These are phyloP conservation scores for Ophion costatus DNA, from an alignment of 2,888 invertebrate genomes.

Conservation along the genomic window DNA sequence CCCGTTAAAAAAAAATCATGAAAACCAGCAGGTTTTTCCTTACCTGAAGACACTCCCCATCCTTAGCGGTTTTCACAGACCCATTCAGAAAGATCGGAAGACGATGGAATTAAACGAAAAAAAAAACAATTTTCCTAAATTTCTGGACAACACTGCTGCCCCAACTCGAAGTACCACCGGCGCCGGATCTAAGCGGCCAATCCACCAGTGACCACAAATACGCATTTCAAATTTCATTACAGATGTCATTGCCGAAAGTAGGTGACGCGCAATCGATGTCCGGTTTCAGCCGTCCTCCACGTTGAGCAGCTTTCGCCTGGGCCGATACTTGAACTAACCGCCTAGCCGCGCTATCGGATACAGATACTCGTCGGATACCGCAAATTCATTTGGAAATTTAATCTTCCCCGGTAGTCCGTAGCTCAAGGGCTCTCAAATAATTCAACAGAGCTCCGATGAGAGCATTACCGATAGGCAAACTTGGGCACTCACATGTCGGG, in stretches of 20 bases:
- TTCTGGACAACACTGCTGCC: too few species aligned
- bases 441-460: constrained; percentile 46
- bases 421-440: constrained; percentile 37
- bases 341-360: background rate
- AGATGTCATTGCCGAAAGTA: background rate
- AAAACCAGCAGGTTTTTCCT: too few species aligned
- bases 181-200: too few species aligned
- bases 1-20: too few species aligned
- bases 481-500: background rate
- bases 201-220: too few species aligned
- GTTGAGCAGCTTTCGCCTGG: background rate
- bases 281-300: background rate
- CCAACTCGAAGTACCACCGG: too few species aligned
- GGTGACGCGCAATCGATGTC: background rate
- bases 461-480: constrained; percentile 33
- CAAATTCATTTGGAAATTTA: constrained; percentile 40
- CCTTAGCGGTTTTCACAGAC: too few species aligned
- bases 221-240: too few species aligned
- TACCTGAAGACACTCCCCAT: too few species aligned
- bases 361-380: background rate
- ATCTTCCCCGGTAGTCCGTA: constrained; percentile 32
- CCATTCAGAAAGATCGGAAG: too few species aligned
- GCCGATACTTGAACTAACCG: background rate
- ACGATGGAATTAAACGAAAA: too few species aligned
- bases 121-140: too few species aligned